These are phyloP conservation scores for Malurus alboscapulatus DNA, from an alignment of 2,113 vertebrate genomes.

Conservation along the genomic window DNA sequence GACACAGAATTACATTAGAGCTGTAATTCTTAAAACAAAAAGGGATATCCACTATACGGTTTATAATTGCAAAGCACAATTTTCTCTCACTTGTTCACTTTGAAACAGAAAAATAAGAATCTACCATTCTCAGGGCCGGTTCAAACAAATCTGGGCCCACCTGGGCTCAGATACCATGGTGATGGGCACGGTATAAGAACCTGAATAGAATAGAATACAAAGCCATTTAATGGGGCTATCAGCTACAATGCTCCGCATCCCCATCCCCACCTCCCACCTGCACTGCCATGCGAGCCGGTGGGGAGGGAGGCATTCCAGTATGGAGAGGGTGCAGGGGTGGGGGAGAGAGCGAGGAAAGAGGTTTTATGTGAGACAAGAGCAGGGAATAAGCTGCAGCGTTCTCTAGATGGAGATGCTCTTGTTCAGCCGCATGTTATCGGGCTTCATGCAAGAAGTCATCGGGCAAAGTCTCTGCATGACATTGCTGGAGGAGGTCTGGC, in stretches of 20 bases:
- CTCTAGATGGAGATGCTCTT: constrained; percentile 56
- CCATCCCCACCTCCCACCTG: constrained; percentile 53
- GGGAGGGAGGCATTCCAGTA: constrained; percentile 59
- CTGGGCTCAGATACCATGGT: constrained; percentile 73
- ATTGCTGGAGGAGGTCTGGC: background rate
- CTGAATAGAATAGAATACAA: constrained; percentile 74
- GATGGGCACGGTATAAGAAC: constrained; percentile 74
- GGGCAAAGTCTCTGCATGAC: background rate
- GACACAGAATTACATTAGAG: constrained; percentile 31
- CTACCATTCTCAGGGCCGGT: constrained; percentile 73
- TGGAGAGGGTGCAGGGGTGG: constrained; percentile 42
- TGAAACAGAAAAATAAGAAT: constrained; percentile 72
- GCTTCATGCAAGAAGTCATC: constrained; percentile 49
- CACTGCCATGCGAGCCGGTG: constrained; percentile 52
- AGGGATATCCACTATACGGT: background rate
- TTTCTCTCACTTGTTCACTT: constrained; percentile 65
- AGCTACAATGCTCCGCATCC: constrained; percentile 13
- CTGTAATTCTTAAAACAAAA: constrained; percentile 35
- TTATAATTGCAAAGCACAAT: constrained; percentile 55
- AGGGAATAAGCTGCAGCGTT: constrained; percentile 1
- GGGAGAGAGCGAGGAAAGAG: constrained; percentile 39
- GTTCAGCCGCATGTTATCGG: background rate
- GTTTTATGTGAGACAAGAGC: constrained; percentile 44
- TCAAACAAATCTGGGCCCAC: constrained; percentile 76
- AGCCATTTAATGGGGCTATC: constrained; percentile 68